Conservation (phyloP, 1,140 invertebrate species). For the Papilio machaon region DNA sequence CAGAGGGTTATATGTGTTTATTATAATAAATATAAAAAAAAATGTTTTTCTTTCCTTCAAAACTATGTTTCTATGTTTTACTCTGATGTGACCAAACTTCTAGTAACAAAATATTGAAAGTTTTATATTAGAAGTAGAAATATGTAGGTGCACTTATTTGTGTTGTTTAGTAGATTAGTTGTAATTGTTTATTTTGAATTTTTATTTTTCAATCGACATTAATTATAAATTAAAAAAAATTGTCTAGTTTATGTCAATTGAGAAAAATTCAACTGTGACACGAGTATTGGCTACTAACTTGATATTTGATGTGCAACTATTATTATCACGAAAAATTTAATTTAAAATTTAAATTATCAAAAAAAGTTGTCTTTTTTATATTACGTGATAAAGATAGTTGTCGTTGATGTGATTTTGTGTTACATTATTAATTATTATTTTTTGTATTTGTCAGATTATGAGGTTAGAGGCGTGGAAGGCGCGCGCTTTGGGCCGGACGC, state of each 20-base stretch:
- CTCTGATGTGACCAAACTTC: not conserved
- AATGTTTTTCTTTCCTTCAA: too few relatives aligned
- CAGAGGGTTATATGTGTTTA: too few relatives aligned
- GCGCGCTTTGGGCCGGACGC: constrained; percentile 62
- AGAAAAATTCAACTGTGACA: not conserved
- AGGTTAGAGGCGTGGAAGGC: constrained; percentile 85
- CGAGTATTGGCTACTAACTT: not conserved
- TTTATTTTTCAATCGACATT: not conserved
- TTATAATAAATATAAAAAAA: too few relatives aligned
- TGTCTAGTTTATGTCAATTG: too few relatives aligned
- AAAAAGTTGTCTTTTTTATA: not conserved
- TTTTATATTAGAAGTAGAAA: not conserved
- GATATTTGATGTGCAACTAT: not conserved
- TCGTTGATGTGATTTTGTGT: not conserved
- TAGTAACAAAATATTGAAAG: not conserved
- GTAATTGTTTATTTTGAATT: not conserved
- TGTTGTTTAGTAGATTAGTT: not conserved
- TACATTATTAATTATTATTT: not conserved
- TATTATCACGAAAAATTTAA: not conserved
- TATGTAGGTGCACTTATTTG: not conserved
- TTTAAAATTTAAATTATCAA: not conserved
- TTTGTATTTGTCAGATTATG: constrained; percentile 81
- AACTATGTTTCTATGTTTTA: too few relatives aligned
- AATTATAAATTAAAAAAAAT: too few relatives aligned
- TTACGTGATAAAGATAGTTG: constrained; percentile 9